Conservation (phyloP, 2,888 invertebrate genomes). For the Synergus laeviventris region DNA sequence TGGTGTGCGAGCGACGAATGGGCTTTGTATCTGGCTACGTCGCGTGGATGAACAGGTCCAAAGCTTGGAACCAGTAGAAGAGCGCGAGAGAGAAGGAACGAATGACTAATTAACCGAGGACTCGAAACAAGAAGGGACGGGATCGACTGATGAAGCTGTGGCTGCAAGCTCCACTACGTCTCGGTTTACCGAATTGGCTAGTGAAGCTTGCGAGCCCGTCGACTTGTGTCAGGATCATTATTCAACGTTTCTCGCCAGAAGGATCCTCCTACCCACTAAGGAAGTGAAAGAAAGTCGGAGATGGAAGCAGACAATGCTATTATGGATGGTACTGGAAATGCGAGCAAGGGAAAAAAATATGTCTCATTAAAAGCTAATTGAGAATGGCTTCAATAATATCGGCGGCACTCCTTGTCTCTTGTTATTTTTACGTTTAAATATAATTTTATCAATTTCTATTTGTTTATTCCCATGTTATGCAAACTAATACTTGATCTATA, state of each 20-base stretch:
- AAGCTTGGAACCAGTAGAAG: too few species aligned
- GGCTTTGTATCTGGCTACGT: slow-evolving; percentile 25
- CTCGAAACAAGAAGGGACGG: slow-evolving; percentile 56
- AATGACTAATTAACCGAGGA: slow-evolving; percentile 65
- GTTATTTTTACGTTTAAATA: too few species aligned
- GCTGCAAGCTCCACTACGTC: slow-evolving; percentile 55
- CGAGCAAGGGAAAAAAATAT: too few species aligned
- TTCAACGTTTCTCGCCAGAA: slow-evolving; percentile 56
- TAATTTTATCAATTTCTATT: too few species aligned
- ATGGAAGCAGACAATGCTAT: too few species aligned
- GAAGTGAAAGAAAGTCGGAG: too few species aligned
- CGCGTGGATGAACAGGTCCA: slow-evolving; percentile 1
- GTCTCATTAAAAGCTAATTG: too few species aligned
- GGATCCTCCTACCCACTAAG: slow-evolving; percentile 45
- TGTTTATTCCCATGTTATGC: too few species aligned
- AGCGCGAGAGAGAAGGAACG: slow-evolving; percentile 43
- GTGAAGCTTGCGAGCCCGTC: slow-evolving; percentile 58
- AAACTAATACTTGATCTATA: too few species aligned
- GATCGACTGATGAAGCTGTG: slow-evolving; percentile 62
- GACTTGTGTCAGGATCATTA: slow-evolving; percentile 58
- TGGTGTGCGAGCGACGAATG: slow-evolving; percentile 21
- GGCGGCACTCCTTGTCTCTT: too few species aligned
- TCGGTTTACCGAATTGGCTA: slow-evolving; percentile 62
- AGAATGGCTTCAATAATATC: too few species aligned
- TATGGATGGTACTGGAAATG: too few species aligned